Evolutionary conservation across 2,888 invertebrate species (phyloP).

Genomic region (Hermodice carunculata): DNA sequence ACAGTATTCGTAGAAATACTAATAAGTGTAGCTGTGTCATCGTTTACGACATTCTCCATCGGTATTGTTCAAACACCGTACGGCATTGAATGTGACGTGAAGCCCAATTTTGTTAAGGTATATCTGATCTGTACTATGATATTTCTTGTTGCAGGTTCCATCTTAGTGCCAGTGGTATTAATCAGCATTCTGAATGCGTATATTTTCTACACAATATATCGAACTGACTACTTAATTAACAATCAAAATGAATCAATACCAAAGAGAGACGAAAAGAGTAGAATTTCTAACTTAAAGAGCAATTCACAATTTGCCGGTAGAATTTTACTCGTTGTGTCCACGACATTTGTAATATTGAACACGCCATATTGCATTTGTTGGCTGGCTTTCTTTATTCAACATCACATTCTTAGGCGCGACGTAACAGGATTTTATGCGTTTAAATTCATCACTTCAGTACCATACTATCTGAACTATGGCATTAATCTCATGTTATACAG

Average conservation of each 20-base stretch:
- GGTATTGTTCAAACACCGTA: constrained; percentile 14
- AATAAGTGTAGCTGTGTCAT: constrained; percentile 14
- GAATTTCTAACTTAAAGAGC: not conserved
- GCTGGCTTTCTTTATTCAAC: constrained; percentile 23
- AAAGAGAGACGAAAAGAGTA: not conserved
- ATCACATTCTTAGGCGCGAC: too few species aligned
- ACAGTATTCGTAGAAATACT: constrained; percentile 10
- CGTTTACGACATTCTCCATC: constrained; percentile 28
- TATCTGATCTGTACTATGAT: constrained; percentile 25
- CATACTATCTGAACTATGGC: constrained; percentile 34
- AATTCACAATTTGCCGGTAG: not conserved
- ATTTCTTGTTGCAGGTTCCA: constrained; percentile 29
- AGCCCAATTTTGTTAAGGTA: not conserved
- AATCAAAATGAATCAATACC: too few species aligned
- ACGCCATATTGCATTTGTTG: constrained; percentile 30
- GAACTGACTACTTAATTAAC: not conserved
- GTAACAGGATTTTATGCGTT: too few species aligned
- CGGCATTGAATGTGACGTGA: constrained; percentile 25
- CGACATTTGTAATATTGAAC: constrained; percentile 29
- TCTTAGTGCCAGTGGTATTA: constrained; percentile 23
- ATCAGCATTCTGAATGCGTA: constrained; percentile 27
- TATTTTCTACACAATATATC: constrained; percentile 21
- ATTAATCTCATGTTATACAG: constrained; percentile 33
- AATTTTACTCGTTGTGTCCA: constrained; percentile 27
- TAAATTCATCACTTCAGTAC: constrained; percentile 31